These are phyloP conservation scores for Nemopilema nomurai DNA, from an alignment of 30 jellyfish, hydroid and myxozoan genomes.

Conservation along the genomic window DNA sequence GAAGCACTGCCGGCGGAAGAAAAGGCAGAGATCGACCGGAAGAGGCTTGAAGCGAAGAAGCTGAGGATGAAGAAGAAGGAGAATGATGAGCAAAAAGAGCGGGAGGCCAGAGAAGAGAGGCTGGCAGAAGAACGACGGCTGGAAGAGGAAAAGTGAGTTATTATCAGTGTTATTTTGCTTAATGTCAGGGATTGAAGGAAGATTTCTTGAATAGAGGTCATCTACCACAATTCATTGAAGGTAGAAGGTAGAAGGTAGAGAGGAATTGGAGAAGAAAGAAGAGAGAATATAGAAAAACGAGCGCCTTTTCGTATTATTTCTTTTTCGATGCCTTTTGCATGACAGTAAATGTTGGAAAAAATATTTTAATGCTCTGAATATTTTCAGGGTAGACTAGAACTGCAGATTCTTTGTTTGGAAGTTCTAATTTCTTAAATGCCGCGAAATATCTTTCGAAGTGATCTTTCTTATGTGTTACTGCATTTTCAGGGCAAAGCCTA, in stretches of 20 bases:
- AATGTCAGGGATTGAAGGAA: neutral
- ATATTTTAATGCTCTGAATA: too few relatives aligned
- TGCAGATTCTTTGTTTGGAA: too few relatives aligned
- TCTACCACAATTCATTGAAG: too few relatives aligned
- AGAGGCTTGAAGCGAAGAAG: constrained; percentile 70
- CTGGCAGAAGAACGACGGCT: constrained; percentile 81
- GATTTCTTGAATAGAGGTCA: neutral
- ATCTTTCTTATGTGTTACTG: neutral
- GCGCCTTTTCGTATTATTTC: too few relatives aligned
- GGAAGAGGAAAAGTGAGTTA: constrained; percentile 91
- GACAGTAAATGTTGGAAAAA: too few relatives aligned
- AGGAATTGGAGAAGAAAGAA: too few relatives aligned
- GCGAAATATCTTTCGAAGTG: neutral
- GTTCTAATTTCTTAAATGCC: too few relatives aligned
- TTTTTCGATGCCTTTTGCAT: too few relatives aligned
- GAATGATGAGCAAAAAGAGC: constrained; percentile 63
- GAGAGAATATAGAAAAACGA: too few relatives aligned
- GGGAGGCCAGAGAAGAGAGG: constrained; percentile 82
- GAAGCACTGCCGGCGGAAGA: constrained; percentile 91
- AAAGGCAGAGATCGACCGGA: constrained; percentile 76
- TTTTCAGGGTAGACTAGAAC: too few relatives aligned
- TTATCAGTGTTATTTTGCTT: neutral
- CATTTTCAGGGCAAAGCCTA: constrained; percentile 8
- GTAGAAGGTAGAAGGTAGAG: too few relatives aligned
- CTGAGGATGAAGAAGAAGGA: constrained; percentile 67